phyloP scores from a whole-genome alignment of 2,797 vertebrate genomes.

The Sandelia bainsii region DNA sequence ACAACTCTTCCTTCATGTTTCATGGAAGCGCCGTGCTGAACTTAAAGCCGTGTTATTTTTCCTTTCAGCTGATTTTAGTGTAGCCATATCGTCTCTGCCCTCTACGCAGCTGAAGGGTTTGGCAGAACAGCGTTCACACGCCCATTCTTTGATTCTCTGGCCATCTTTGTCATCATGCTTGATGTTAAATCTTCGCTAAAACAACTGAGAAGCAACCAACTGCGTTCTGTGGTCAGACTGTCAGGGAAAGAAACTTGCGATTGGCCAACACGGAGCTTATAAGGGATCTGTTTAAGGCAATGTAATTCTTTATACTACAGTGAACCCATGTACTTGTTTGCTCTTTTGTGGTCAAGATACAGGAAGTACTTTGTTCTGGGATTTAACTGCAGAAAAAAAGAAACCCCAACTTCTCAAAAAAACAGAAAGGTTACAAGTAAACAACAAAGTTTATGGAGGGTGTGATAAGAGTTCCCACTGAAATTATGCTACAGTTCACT shows the following conservation, averaged over 20 bases:
- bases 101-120: slow-evolving; percentile 32
- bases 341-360: slow-evolving; percentile 71
- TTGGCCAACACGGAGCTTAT: slow-evolving; percentile 54
- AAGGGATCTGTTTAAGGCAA: slow-evolving; percentile 72
- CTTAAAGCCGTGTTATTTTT: slow-evolving; percentile 40
- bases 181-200: slow-evolving; percentile 45
- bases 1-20: slow-evolving; percentile 62
- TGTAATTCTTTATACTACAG: slow-evolving; percentile 65
- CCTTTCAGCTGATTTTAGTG: slow-evolving; percentile 42
- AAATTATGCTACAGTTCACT: slow-evolving; percentile 29
- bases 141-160: slow-evolving; percentile 57
- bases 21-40: slow-evolving; percentile 54
- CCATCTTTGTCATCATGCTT: slow-evolving; percentile 61
- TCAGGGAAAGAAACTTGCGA: slow-evolving; percentile 55
- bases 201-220: slow-evolving; percentile 56
- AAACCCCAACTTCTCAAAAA: slow-evolving; percentile 63
- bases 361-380: slow-evolving; percentile 78
- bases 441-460: slow-evolving; percentile 52
- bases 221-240: slow-evolving; percentile 58
- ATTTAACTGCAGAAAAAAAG: slow-evolving; percentile 59
- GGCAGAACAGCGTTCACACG: slow-evolving; percentile 46
- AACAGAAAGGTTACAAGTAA: slow-evolving; percentile 62
- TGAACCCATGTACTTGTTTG: slow-evolving; percentile 76
- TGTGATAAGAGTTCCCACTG: slow-evolving; percentile 43
- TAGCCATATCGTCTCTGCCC: slow-evolving; percentile 13